Percentiles rank a stretch among this genome's conserved stretches.
phyloP scores from a whole-genome alignment of 2,888 invertebrate species.

The Caenorhabditis sinica region DNA sequence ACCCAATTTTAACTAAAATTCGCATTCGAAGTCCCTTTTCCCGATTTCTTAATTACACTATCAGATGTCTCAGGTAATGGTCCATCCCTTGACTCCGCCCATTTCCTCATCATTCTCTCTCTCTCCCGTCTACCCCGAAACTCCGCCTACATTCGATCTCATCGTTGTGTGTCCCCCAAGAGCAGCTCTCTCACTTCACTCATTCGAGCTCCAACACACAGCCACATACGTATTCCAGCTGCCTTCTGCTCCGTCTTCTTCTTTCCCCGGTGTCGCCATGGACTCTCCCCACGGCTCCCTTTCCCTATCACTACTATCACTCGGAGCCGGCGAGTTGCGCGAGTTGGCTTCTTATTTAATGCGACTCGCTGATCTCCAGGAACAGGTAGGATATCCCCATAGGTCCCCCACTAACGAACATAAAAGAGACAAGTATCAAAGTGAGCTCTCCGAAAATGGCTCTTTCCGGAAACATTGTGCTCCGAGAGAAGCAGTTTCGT shows the following conservation, averaged over 20 bases:
- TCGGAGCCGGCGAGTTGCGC: slow-evolving; percentile 48
- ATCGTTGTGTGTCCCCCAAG: slow-evolving; percentile 37
- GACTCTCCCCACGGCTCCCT: slow-evolving; percentile 33
- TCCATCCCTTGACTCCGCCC: slow-evolving; percentile 29
- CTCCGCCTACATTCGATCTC: slow-evolving; percentile 54
- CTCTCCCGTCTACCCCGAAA: slow-evolving; percentile 7
- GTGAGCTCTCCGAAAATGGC: slow-evolving; percentile 3
- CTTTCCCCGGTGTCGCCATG: slow-evolving; percentile 6
- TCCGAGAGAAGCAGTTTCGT: slow-evolving; percentile 13
- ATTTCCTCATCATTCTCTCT: slow-evolving; percentile 31
- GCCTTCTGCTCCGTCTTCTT: slow-evolving; percentile 35
- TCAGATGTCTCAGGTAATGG: background rate
- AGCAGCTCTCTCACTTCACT: slow-evolving; percentile 48
- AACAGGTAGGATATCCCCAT: slow-evolving; percentile 27
- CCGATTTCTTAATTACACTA: background rate
- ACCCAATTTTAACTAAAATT: background rate
- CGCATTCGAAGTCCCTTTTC: background rate
- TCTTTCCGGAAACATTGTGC: slow-evolving; percentile 27
- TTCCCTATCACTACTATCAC: slow-evolving; percentile 55
- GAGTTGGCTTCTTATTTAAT: slow-evolving; percentile 42
- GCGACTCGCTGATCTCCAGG: slow-evolving; percentile 40
- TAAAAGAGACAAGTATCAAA: background rate
- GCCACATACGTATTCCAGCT: slow-evolving; percentile 47
- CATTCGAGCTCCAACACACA: slow-evolving; percentile 26
- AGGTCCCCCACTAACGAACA: background rate